Base-by-base conservation (phyloP, 1,140 invertebrate genomes). In the Mizuhopecten yessoensis region DNA sequence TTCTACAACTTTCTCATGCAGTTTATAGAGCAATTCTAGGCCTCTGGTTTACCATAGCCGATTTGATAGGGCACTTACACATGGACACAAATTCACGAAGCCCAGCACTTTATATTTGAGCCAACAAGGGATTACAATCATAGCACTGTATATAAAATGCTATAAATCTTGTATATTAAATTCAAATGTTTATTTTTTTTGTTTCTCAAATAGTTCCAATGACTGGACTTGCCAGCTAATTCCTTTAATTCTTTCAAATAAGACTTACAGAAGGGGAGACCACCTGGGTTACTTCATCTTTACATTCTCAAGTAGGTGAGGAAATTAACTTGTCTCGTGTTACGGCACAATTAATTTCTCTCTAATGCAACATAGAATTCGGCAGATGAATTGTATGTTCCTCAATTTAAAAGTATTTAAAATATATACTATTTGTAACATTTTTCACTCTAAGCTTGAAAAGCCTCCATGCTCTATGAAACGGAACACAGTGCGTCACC, bases 241-340 rank as follows among this genome's bases (percentile, higher is more conserved):
- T 45, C 17, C 17, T 15, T 45, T 45, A 9, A 17, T 17, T 45
- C 9, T 45, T 13, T 45, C 0, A n/a, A 75, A 75, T n/a, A 75
- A 75, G 57, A 75, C 57, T 75, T 75, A 9, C n/a, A 75, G 23
- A 75, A 29, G 57, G 57, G 57, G 23, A 75, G 57, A 29, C 57
- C 57, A 75, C 57, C 23, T 29, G n/a, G 13, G 11, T 29, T 75
- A 29, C n/a, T n/a, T 75, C 29, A 75, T 75, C 57, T 29, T 29
- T n/a, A 75, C 5, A 75, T 75, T 75, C 57, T 75, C 57, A 75
- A 75, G 57, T 75, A 75, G 57, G 57, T 75, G 57, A 5, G 57
- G 57, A 75, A 75, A 75, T 75, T 23, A 75, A 75, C 57, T 75
- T 75, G 57, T 75, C 57, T 75, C 57, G 11, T 1, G 17, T 75